Evolutionary conservation across 1,140 invertebrate species (phyloP).

Genomic region (Drosophila ercepeae): DNA sequence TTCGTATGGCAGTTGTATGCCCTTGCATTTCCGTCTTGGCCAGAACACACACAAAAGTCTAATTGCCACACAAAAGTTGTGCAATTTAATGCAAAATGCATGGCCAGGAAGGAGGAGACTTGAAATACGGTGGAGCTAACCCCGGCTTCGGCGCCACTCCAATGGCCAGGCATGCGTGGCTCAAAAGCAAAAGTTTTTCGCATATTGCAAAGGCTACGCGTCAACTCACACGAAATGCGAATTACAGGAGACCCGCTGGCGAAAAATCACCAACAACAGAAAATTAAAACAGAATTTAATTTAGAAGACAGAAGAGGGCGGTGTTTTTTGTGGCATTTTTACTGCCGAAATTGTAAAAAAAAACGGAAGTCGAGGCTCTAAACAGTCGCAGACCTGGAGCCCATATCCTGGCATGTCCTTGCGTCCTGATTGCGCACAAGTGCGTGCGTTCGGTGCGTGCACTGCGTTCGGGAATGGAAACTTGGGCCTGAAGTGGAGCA

Average conservation of each 20-base stretch:
- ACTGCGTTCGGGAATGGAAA: constrained; percentile 36
- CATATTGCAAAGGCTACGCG: constrained; percentile 71
- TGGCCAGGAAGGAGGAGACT: constrained; percentile 10
- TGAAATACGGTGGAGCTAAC: constrained; percentile 20
- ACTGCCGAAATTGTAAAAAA: constrained; percentile 30
- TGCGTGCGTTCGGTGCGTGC: constrained; percentile 67
- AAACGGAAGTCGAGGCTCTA: constrained; percentile 53
- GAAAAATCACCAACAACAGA: constrained; percentile 12
- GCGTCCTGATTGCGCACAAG: constrained; percentile 72
- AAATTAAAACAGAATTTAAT: constrained; percentile 22
- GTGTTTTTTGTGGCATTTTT: constrained; percentile 64
- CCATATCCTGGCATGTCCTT: constrained; percentile 30
- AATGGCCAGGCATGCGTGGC: constrained; percentile 66
- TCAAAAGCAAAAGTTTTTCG: constrained; percentile 74
- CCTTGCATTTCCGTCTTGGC: constrained; percentile 42
- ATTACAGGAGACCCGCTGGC: constrained; percentile 55
- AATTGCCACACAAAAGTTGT: constrained; percentile 79
- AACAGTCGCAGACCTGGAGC: neutral
- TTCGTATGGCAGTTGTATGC: constrained; percentile 45
- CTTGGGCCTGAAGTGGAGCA: constrained; percentile 47
- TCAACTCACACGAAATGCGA: constrained; percentile 82
- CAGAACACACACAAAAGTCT: constrained; percentile 25
- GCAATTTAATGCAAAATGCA: constrained; percentile 80
- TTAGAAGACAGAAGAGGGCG: constrained; percentile 8
- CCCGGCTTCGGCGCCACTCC: constrained; percentile 41